Evolutionary conservation across 2,113 vertebrate genomes (phyloP), one percentile per base, ranked within the genome.

Genomic region (Brienomyrus longianalis): DNA sequence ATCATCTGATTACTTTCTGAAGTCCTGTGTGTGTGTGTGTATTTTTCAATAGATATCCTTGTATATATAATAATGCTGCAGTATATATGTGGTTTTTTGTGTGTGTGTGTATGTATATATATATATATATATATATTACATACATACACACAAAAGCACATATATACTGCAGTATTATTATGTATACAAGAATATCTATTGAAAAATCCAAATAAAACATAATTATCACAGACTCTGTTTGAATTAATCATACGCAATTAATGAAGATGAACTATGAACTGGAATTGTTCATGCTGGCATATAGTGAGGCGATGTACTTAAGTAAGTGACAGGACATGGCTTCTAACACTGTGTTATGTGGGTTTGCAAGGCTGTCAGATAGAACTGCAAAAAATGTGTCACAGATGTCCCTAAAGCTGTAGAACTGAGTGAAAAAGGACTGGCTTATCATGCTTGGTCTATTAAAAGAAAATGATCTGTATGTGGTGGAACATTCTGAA

Each of bases 391-490:
- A 88, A 89, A 89, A 77, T 89, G 88, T 89, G 70, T 80, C 70
- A 56, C 88, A 89, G 88, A 89, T 83, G 88, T 89, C 74, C 74
- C 51, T 51, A 51, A 89, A 77, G 74, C 88, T 54, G 74, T 39
- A 56, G 88, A 83, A 35, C 88, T 88, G 88, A 47, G 88, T 77
- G 88, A 66, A 74, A 88, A 88, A 88, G 62, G 88, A 88, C 56
- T 54, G 88, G 74, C 70, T 89, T 89, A 54, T 83, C 88, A 89
- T 89, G 88, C 88, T 83, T 74, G 54, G 88, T 89, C 88, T 89
- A 89, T 89, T 89, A 89, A 89, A 89, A 89, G 88, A 89, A 54
- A 89, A 89, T 50, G 88, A 83, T 83, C 88, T 89, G 88, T 89
- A 83, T 83, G 74, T 77, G 88, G 88, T 89, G 88, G 88, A 89